phyloP scores from a whole-genome alignment of 2,888 invertebrate genomes.

The Strigamia transsilvanica region DNA sequence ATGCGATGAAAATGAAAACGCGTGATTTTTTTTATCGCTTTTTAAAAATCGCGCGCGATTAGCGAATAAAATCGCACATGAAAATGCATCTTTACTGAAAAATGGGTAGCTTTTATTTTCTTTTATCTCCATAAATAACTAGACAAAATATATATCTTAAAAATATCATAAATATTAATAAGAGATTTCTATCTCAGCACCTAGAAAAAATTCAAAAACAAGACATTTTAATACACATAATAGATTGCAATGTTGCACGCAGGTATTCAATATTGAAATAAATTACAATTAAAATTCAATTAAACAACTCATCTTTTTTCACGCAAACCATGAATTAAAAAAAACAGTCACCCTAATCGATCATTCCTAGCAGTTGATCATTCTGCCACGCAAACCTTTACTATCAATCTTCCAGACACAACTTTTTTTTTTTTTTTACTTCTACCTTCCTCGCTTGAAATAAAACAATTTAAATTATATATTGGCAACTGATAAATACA shows the following conservation, averaged over 20 bases:
- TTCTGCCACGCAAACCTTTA: background rate
- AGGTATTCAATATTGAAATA: background rate
- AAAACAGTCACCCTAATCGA: background rate
- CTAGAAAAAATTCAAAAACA: background rate
- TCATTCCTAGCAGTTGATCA: background rate
- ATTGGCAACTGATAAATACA: background rate
- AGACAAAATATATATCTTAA: no score
- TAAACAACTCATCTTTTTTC: background rate
- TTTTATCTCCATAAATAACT: no score
- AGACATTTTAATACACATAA: background rate
- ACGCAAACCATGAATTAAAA: background rate
- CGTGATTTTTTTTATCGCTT: no score
- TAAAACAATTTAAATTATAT: background rate
- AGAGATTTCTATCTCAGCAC: background rate
- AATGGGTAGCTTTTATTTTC: no score
- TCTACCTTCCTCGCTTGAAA: background rate
- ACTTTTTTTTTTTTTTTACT: background rate
- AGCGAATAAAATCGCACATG: no score
- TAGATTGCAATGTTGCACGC: background rate
- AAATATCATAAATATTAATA: no score
- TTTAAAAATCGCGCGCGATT: no score
- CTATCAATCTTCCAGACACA: constrained; percentile 17
- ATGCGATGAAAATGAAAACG: no score
- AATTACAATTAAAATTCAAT: background rate
- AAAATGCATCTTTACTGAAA: no score